phyloP scores from a whole-genome alignment of 2,797 vertebrate species.

The Kryptolebias ocellatus region DNA sequence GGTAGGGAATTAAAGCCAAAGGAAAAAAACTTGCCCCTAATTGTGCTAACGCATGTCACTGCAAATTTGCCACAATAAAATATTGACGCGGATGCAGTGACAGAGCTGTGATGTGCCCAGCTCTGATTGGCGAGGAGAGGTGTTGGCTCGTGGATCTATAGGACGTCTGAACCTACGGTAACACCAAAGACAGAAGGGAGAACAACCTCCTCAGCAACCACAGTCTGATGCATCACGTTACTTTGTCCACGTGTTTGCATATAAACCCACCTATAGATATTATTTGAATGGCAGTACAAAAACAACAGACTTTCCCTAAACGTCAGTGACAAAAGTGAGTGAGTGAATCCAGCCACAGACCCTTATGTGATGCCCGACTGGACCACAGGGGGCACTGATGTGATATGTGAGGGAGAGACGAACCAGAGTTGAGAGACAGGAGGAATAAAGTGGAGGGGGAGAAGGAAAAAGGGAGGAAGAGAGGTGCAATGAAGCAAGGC shows the following conservation, averaged over 20 bases:
- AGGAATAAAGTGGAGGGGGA: constrained; percentile 12
- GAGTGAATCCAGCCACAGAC: constrained; percentile 13
- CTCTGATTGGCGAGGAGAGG: constrained; percentile 69
- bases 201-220: constrained; percentile 17
- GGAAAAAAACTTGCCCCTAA: constrained; percentile 63
- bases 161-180: constrained; percentile 71
- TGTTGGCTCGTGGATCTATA: constrained; percentile 73
- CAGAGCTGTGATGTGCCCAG: constrained; percentile 50
- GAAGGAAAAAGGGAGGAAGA: constrained; percentile 41
- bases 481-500: constrained; percentile 77
- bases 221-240: background rate
- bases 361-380: constrained; percentile 54
- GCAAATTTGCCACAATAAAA: constrained; percentile 81
- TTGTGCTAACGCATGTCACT: constrained; percentile 81
- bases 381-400: constrained; percentile 87
- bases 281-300: constrained; percentile 18
- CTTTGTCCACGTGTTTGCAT: constrained; percentile 27
- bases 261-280: constrained; percentile 4
- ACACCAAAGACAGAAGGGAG: constrained; percentile 42
- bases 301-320: constrained; percentile 31
- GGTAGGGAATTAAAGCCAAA: constrained; percentile 72
- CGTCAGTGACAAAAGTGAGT: constrained; percentile 27
- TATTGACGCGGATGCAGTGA: constrained; percentile 74
- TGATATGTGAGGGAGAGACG: constrained; percentile 71
- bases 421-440: constrained; percentile 29